Base-by-base conservation (phyloP, 35 echinoderm and acorn worm species). In the Ophiothrix spiculata region DNA sequence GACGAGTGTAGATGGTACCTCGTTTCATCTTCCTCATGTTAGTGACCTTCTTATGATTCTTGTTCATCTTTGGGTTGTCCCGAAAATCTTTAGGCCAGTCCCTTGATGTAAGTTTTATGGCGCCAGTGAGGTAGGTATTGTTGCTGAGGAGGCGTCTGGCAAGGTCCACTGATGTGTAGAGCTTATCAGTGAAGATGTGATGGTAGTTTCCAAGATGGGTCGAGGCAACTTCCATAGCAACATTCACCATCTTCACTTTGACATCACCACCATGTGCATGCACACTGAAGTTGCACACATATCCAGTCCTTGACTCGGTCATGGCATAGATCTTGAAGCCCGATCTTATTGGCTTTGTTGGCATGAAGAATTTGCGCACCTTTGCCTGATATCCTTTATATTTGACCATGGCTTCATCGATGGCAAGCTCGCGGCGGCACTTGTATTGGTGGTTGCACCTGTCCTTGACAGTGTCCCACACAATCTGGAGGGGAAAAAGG, bases 1-100 rank as follows among this genome's bases (percentile, higher is more conserved):
- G 56, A 23, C 87, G 78, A 56, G 56, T 36, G 39, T 75, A 83
- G 56, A 89, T 39, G 29, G 36, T 84, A 1, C 79, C 79, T 21
- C 33, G 39, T 56, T 49, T 49, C 34, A 38, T 75, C 31, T 85
- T 85, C 31, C 11, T 36, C 56, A 85, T 40, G 40, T 32, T 35
- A 31, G 45, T 85, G 23, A 81, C 40, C 79, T 81, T 49, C 42
- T 49, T 6, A 49, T 49, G 42, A 19, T 49, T 49, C 19, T 6
- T 6, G 19, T 49, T 49, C 42, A 10, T 49, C 19, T 49, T 6
- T 6, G 42, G 42, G 19, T 49, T 49, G 6, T 6, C 6, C 6
- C 6, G 19, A 6, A 49, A 49, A 49, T 49, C 42, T 19, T 10
- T 19, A 6, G 42, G 42, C 42, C 42, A 49, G 42, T 49, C 42